Base-by-base conservation (phyloP, 2,113 vertebrate genomes). In the Melanerpes aurifrons region DNA sequence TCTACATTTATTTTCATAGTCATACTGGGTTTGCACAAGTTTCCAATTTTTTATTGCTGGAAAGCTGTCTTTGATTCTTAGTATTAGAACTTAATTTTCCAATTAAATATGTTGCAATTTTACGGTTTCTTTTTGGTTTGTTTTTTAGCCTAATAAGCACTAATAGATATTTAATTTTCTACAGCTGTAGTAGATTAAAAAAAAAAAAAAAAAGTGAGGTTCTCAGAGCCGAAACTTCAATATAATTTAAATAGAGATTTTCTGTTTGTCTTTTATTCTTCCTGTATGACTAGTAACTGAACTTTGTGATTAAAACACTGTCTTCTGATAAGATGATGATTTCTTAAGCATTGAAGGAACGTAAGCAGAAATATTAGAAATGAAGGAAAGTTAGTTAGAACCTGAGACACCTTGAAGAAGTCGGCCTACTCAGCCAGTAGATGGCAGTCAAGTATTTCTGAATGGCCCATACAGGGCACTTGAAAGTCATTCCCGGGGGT, bases 361-460 rank as follows among this genome's bases (percentile, higher is more conserved):
- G 1, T 15, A 59, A 61, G 22, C 0, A 71, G 32, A 57, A 77
- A 69, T 66, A 45, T 2, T 32, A 54, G 37, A 84, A 89, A 61
- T 4, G 1, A 45, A 28, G n/a, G 28, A 45, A 62, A 2, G 37
- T 45, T 28, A 16, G 25, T 32, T 14, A 7, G 28, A 26, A 16
- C 29, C 43, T 54, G 43, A 63, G 31, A 5, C 6, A 5, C 3
- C 6, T 17, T 35, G 4, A 43, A 58, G 56, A 35, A 53, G 28
- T 24, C 5, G 2, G 17, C 12, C 63, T 63, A 17, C 1, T 62
- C 9, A 50, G 86, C 64, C 97, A 90, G 97, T 97, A 98, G 97
- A 79, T 96, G 97, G 97, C 97, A 97, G 90, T 59, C 97, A 57
- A 66, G 91, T 56, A 95, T 91, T 95, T 96, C 66, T 88, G 20